phyloP scores from a whole-genome alignment of 2,888 invertebrate species.

The Hylaea fasciaria region DNA sequence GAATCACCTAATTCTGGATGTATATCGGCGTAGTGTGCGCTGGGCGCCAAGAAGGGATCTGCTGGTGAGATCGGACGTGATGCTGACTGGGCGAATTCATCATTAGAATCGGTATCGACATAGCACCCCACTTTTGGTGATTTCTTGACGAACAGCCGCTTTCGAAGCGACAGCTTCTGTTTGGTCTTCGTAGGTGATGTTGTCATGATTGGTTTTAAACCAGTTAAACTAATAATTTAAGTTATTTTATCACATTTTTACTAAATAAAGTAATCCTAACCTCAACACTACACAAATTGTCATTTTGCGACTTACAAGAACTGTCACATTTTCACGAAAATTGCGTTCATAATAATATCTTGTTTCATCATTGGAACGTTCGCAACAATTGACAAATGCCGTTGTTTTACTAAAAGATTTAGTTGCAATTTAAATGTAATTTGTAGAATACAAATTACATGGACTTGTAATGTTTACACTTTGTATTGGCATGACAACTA shows the following conservation, averaged over 20 bases:
- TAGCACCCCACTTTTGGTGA: conserved; percentile 83
- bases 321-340: conserved; percentile 46
- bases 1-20: conserved; percentile 56
- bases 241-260: conserved; percentile 82
- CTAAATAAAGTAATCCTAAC: conserved; percentile 77
- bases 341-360: conserved; percentile 32
- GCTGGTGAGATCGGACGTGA: conserved; percentile 80
- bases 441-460: too few relatives aligned
- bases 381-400: neutral
- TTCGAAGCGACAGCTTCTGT: conserved; percentile 80
- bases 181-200: conserved; percentile 79
- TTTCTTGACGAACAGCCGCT: conserved; percentile 80
- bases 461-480: neutral
- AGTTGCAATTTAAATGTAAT: too few relatives aligned
- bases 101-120: conserved; percentile 79
- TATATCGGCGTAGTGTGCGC: conserved; percentile 64
- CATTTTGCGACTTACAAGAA: conserved; percentile 55
- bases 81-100: conserved; percentile 72
- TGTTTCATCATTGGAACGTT: neutral
- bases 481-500: conserved; percentile 13
- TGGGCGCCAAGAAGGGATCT: conserved; percentile 78
- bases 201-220: conserved; percentile 76
- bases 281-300: conserved; percentile 58
- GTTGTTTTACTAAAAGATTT: neutral
- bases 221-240: conserved; percentile 70